Conservation (phyloP, 2,888 invertebrate species). For the Drosophila sordidapex region DNA sequence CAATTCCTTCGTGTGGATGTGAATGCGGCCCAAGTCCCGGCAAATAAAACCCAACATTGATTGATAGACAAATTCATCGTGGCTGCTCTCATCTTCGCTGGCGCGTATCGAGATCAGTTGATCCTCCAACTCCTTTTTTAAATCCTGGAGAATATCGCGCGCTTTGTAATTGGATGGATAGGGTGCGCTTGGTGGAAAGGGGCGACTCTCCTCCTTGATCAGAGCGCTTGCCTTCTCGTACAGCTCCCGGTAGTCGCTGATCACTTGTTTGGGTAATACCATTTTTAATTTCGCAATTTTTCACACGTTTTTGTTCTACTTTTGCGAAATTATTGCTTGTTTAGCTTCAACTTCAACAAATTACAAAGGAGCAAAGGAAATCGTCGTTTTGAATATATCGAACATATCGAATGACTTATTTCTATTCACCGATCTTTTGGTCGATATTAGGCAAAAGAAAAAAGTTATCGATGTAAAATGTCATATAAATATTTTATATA, state of each 20-base stretch:
- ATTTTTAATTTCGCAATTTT: conserved; percentile 14
- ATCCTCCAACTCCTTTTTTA: conserved; percentile 85
- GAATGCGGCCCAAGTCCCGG: conserved; percentile 90
- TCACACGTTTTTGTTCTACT: conserved; percentile 16
- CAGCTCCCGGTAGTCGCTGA: conserved; percentile 88
- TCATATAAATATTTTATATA: not conserved
- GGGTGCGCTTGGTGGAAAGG: conserved; percentile 91
- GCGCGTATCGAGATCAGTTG: conserved; percentile 65
- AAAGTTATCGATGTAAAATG: not conserved
- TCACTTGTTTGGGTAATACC: conserved; percentile 61
- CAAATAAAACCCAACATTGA: conserved; percentile 88
- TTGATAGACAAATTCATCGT: conserved; percentile 76
- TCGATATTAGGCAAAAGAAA: not conserved
- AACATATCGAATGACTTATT: too few species aligned
- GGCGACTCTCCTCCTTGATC: conserved; percentile 89
- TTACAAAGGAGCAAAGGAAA: too few species aligned
- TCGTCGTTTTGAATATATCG: too few species aligned
- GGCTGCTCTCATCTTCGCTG: conserved; percentile 72
- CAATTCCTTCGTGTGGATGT: conserved; percentile 92
- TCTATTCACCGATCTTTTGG: not conserved
- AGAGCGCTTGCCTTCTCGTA: conserved; percentile 89
- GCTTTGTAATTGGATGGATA: conserved; percentile 93
- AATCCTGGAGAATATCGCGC: conserved; percentile 88
- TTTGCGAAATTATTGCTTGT: not conserved
- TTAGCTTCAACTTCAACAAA: conserved; percentile 2